phyloP scores from a whole-genome alignment of 92 coral and sea anemone species.

The Palythoa grandiflora region DNA sequence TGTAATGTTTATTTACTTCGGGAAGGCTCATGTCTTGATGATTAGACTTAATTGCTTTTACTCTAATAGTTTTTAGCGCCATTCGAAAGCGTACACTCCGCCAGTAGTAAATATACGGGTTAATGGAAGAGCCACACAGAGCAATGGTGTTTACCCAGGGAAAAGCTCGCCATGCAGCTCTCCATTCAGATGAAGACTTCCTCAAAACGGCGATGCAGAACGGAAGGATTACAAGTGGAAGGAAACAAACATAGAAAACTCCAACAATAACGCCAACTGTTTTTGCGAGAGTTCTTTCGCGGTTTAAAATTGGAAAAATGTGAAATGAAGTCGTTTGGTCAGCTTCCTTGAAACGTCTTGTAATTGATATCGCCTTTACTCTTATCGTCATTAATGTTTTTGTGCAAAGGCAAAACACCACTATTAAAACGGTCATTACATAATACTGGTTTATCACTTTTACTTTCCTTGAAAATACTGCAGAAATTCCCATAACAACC shows the following conservation, averaged over 20 bases:
- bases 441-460: slow-evolving; percentile 75
- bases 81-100: slow-evolving; percentile 75
- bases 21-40: background rate
- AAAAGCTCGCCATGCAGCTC: slow-evolving; percentile 64
- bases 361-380: slow-evolving; percentile 54
- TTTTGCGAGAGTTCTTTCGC: slow-evolving; percentile 74
- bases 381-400: slow-evolving; percentile 71
- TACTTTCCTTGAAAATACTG: slow-evolving; percentile 65
- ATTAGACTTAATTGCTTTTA: background rate
- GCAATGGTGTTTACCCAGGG: slow-evolving; percentile 88
- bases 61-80: slow-evolving; percentile 50
- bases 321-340: slow-evolving; percentile 15
- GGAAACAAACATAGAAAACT: slow-evolving; percentile 74
- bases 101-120: slow-evolving; percentile 90
- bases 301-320: slow-evolving; percentile 57
- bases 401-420: slow-evolving; percentile 61
- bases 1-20: background rate
- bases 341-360: slow-evolving; percentile 8
- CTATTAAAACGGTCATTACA: slow-evolving; percentile 65
- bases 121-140: slow-evolving; percentile 71
- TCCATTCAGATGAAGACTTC: slow-evolving; percentile 28
- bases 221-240: slow-evolving; percentile 75
- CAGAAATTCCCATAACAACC: slow-evolving; percentile 66
- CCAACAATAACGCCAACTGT: slow-evolving; percentile 77
- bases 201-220: slow-evolving; percentile 56